Evolutionary conservation across 2,113 vertebrate species (phyloP).

Genomic region (Aleadryas rufinucha): DNA sequence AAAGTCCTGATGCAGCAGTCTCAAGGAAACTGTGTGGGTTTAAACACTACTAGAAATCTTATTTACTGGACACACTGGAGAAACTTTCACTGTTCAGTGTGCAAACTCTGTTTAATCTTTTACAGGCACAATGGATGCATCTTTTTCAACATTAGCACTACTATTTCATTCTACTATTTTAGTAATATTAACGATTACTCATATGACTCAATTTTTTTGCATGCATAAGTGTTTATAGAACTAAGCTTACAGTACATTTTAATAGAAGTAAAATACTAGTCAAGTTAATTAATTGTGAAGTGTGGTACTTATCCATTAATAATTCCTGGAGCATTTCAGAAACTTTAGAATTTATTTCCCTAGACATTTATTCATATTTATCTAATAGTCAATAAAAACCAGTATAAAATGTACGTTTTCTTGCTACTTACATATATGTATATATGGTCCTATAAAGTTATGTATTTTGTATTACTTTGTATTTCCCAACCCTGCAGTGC

Average conservation of each 20-base stretch:
- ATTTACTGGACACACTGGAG: neutral
- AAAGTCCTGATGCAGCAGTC: neutral
- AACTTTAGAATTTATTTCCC: neutral
- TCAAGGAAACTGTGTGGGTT: neutral
- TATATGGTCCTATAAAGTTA: neutral
- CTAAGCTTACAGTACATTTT: neutral
- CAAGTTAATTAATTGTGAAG: neutral
- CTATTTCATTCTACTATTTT: neutral
- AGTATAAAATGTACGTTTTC: neutral
- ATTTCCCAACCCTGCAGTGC: neutral
- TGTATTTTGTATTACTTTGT: neutral
- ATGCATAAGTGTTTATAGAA: neutral
- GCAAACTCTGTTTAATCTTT: neutral
- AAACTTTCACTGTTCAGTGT: neutral
- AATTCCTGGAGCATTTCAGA: neutral
- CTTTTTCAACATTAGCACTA: neutral
- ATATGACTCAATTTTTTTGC: neutral
- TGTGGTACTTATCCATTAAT: neutral
- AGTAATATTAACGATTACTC: neutral
- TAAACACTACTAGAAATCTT: neutral
- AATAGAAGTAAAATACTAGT: neutral
- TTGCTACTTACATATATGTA: neutral
- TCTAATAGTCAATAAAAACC: neutral
- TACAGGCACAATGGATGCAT: neutral
- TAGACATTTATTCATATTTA: neutral